These are phyloP conservation scores for Amphipyra tragopoginis DNA, from an alignment of 2,888 invertebrate genomes.

Conservation along the genomic window DNA sequence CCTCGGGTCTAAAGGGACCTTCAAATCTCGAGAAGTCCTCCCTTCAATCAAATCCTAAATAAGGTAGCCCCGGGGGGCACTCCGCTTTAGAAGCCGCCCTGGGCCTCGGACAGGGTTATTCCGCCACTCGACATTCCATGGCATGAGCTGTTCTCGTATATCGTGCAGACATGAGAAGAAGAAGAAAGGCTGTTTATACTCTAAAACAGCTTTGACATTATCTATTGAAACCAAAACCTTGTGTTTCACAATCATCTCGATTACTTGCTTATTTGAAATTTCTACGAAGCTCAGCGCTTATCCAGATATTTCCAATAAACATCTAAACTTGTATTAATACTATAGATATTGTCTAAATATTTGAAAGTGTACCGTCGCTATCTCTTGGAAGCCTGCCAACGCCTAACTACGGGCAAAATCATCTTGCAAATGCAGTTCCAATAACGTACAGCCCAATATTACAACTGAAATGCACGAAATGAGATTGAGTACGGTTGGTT, in stretches of 20 bases:
- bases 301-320: slow-evolving; percentile 19
- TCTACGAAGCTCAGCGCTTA: slow-evolving; percentile 20
- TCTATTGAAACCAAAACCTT: not conserved
- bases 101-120: too few relatives aligned
- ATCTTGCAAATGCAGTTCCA: slow-evolving; percentile 65
- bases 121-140: too few relatives aligned
- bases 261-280: slow-evolving; percentile 14
- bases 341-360: slow-evolving; percentile 60
- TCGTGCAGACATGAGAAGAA: too few relatives aligned
- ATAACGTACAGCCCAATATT: slow-evolving; percentile 61
- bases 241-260: not conserved
- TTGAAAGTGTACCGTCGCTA: slow-evolving; percentile 57
- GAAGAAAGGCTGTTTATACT: too few relatives aligned
- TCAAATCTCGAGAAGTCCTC: too few relatives aligned
- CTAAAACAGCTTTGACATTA: too few relatives aligned
- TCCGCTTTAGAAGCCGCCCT: too few relatives aligned
- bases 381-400: slow-evolving; percentile 62
- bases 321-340: slow-evolving; percentile 37
- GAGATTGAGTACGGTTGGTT: slow-evolving; percentile 25
- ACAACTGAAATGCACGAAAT: slow-evolving; percentile 56
- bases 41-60: too few relatives aligned
- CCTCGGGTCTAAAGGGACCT: too few relatives aligned
- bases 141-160: too few relatives aligned
- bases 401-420: slow-evolving; percentile 61
- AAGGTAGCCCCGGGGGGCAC: too few relatives aligned